Base-by-base conservation (phyloP, 2,888 invertebrate genomes). In the Nasonia oneida region DNA sequence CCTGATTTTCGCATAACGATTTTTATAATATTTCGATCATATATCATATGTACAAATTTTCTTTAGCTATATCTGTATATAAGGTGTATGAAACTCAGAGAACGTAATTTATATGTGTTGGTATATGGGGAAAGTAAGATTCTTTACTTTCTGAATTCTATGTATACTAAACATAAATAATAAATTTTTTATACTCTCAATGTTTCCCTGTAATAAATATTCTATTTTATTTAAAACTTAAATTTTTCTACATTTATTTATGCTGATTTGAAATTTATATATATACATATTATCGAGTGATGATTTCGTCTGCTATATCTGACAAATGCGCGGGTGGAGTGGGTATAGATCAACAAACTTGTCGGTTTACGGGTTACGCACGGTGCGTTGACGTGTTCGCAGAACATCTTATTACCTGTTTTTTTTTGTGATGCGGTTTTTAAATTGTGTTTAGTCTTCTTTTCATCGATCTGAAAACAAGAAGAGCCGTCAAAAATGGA, bases 401-500 rank as follows among this genome's bases (percentile, higher is more conserved):
- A 23, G 37, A 80, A 61, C 8, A 61, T 80, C 14, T 50, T 29
- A 33, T 75, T 70, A 53, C n/a, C n/a, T 61, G n/a, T 5, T 70
- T 75, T 10, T 29, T 29, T 73, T 23, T 10, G 33, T 42, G 37
- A 85, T 77, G 50, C 47, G 37, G 50, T 67, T n/a, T 33, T 64
- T 1, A 73, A 50, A 79, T 77, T 64, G 10, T 50, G 33, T 12
- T 71, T 64, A 73, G 23, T 50, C 42, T 29, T 12, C n/a, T n/a
- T 18, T 57, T 23, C 5, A 5, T 50, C 15, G 2, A 23, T 12
- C 70, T 1, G 15, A 50, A 64, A 23, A 79, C 1, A n/a, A 74
- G 37, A 77, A 15, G 14, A 71, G 33, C 42, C 42, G 23, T 76
- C 2, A n/a, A 84, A 53, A 71, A 87, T 87, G 87, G 87, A 84